Conservation (phyloP, 2,888 invertebrate species). For the Pantelozetes paolii region DNA sequence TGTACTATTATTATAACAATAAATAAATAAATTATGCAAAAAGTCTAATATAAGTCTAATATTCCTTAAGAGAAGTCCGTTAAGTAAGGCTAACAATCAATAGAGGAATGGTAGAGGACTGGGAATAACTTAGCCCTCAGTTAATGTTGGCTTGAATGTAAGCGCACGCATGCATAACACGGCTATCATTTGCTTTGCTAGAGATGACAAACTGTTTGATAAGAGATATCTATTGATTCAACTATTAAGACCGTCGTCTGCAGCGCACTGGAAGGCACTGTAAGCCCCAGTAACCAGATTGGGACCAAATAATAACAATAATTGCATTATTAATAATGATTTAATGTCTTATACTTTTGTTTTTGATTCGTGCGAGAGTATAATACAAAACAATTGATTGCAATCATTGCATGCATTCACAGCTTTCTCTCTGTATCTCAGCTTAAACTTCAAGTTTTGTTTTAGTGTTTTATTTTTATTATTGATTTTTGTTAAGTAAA, state of each 20-base stretch:
- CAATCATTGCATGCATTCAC: not conserved
- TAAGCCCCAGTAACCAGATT: slow-evolving; percentile 34
- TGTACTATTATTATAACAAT: slow-evolving; percentile 32
- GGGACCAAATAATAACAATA: slow-evolving; percentile 37
- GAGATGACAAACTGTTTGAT: slow-evolving; percentile 38
- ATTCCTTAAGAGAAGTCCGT: slow-evolving; percentile 36
- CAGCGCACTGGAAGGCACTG: slow-evolving; percentile 21
- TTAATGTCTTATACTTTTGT: slow-evolving; percentile 35
- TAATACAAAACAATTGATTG: not conserved
- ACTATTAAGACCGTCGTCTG: slow-evolving; percentile 30
- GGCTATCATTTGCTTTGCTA: slow-evolving; percentile 32
- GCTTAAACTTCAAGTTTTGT: slow-evolving; percentile 28
- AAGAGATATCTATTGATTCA: slow-evolving; percentile 38
- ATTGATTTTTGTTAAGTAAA: slow-evolving; percentile 32
- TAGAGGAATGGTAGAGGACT: slow-evolving; percentile 30
- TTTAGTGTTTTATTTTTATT: slow-evolving; percentile 22
- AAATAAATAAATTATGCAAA: slow-evolving; percentile 38
- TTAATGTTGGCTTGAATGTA: slow-evolving; percentile 35
- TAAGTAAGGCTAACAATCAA: slow-evolving; percentile 37
- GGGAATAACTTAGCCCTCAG: slow-evolving; percentile 26
- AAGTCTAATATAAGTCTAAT: slow-evolving; percentile 6
- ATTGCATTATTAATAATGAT: slow-evolving; percentile 38
- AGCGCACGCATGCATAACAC: slow-evolving; percentile 34
- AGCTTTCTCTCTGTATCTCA: not conserved
- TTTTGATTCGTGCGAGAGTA: slow-evolving; percentile 19